Evolutionary conservation across 2,113 vertebrate species (phyloP).

Genomic region (Cervus canadensis): DNA sequence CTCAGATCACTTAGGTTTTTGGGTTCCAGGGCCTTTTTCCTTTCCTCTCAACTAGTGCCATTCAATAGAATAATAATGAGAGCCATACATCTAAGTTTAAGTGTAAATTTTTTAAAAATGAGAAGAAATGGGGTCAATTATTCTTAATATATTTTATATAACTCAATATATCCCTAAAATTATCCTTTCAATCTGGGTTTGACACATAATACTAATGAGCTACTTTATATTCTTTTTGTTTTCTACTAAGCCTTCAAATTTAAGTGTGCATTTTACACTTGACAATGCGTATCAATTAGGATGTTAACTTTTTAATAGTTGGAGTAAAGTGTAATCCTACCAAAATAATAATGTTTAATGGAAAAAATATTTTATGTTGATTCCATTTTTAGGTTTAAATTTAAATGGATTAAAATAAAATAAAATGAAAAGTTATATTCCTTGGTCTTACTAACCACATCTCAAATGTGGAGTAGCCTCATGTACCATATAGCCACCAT

Average conservation of each 20-base stretch:
- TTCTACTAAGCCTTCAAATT: background rate
- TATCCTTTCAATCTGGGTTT: background rate
- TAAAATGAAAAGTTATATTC: background rate
- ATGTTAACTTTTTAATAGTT: background rate
- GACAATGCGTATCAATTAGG: background rate
- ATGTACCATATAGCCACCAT: fast-evolving
- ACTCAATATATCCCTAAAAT: background rate
- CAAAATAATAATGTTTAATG: background rate
- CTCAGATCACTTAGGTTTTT: no score
- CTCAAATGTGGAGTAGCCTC: background rate
- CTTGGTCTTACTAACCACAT: background rate
- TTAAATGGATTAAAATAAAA: background rate
- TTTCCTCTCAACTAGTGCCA: background rate
- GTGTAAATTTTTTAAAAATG: background rate
- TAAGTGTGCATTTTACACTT: background rate
- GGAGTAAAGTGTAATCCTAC: background rate
- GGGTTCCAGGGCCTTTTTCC: background rate
- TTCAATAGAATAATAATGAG: background rate
- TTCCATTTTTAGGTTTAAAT: background rate
- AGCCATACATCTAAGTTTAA: background rate
- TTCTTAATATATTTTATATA: background rate
- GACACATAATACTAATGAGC: background rate
- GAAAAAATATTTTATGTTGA: background rate
- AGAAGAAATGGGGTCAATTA: background rate
- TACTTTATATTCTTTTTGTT: background rate